Evolutionary conservation across 1,140 invertebrate species (phyloP), one percentile per base, ranked within the genome.

Genomic region (Heliconius hewitsoni): DNA sequence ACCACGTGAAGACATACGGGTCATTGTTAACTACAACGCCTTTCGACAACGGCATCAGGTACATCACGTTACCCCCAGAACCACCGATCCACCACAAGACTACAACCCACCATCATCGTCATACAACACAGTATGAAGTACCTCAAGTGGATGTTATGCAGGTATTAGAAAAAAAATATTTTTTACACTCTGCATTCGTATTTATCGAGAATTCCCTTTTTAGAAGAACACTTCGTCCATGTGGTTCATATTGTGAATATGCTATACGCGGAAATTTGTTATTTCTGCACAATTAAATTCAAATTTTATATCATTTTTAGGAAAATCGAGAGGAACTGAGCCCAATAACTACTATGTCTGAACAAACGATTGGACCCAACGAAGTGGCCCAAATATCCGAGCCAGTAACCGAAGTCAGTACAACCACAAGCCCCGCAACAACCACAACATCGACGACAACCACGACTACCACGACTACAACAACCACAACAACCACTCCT

Each of bases 1-100:
- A 97, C 92, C 97, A 98, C 91, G 96, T 97, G 88, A 96, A 96
- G 84, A 96, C 93, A 23, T 95, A 95, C 82, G 93, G 93, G 34
- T 86, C 91, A 0, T 82, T 92, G 11, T 81, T 89, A 0, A 95
- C 93, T 2, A 94, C 93, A 5, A 90, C 93, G 85, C 79, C 93
- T 83, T 78, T 95, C 85, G 92, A 95, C 84, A 95, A 91, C 88
- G 94, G 85, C 89, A 95, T 94, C 89, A 85, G 90, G 34, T 92
- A 93, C 76, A 91, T 95, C 89, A 95, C 93, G 81, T 91, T 93
- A 50, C 84, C 89, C 0, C 93, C 91, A 0, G 92, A 93, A 71
- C 82, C 89, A 0, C 85, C 90, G 0, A 82, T 88, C 19, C 85
- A 90, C 73, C 93, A 91, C 76, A 88, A 87, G 13, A 93, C 94